Conservation (phyloP, 92 coral and sea anemone genomes). For the Pocillopora grandis region DNA sequence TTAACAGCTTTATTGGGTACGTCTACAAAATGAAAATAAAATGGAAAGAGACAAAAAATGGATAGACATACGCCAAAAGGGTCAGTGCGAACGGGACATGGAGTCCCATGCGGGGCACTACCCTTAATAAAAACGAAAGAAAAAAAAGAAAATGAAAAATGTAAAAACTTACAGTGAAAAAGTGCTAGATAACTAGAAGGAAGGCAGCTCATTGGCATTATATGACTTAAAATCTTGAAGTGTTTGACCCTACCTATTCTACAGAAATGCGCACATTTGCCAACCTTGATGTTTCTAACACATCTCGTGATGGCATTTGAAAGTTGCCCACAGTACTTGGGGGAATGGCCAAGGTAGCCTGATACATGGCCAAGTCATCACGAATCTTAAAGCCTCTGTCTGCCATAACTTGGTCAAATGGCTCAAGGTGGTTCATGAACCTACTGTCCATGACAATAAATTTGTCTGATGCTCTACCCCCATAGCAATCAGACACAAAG, state of each 20-base stretch:
- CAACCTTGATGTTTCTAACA: slow-evolving; percentile 34
- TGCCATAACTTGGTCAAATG: slow-evolving; percentile 53
- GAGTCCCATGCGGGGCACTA: too few relatives aligned
- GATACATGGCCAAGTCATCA: slow-evolving; percentile 38
- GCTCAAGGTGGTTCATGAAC: slow-evolving; percentile 34
- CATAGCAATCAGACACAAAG: slow-evolving; percentile 45
- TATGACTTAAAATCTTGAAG: slow-evolving; percentile 34
- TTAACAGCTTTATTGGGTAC: too few relatives aligned
- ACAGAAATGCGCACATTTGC: slow-evolving; percentile 59
- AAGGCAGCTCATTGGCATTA: slow-evolving; percentile 41
- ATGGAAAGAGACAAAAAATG: too few relatives aligned
- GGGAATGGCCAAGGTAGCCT: slow-evolving; percentile 39
- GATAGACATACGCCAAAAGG: too few relatives aligned
- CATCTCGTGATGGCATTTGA: slow-evolving; percentile 52
- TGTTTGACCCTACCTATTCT: slow-evolving; percentile 41
- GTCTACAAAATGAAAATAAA: too few relatives aligned
- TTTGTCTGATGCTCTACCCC: slow-evolving; percentile 55
- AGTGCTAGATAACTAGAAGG: too few relatives aligned
- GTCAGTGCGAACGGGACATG: too few relatives aligned
- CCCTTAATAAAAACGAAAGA: too few relatives aligned
- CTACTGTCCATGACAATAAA: slow-evolving; percentile 44
- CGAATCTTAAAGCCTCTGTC: slow-evolving; percentile 56
- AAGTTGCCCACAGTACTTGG: slow-evolving; percentile 27
- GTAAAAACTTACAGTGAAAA: too few relatives aligned
- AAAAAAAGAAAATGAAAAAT: too few relatives aligned